Conservation (phyloP, 2,888 invertebrate species). For the Choreutis nemorana region DNA sequence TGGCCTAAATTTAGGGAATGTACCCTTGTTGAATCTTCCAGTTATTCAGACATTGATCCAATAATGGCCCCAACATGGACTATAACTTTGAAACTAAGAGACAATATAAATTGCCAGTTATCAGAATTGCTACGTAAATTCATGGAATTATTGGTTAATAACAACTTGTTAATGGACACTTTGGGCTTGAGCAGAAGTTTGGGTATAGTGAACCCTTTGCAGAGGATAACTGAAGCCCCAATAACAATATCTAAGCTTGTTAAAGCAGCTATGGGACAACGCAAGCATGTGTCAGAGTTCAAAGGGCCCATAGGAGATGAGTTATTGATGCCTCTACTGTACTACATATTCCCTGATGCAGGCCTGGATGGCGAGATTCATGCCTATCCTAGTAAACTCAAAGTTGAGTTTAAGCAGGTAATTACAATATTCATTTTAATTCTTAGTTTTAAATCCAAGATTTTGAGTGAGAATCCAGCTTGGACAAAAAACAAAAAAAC, state of each 20-base stretch:
- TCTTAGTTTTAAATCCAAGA: no score
- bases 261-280: constrained; percentile 59
- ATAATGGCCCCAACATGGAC: constrained; percentile 81
- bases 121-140: constrained; percentile 79
- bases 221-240: constrained; percentile 80
- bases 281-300: constrained; percentile 64
- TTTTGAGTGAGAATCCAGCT: neutral
- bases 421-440: no score
- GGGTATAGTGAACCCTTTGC: constrained; percentile 66
- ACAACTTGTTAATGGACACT: constrained; percentile 48
- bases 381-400: constrained; percentile 57
- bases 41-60: constrained; percentile 89
- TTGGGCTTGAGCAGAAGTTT: constrained; percentile 54
- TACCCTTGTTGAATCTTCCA: constrained; percentile 86
- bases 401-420: constrained; percentile 54
- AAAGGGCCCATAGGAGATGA: constrained; percentile 80
- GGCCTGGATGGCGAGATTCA: constrained; percentile 68
- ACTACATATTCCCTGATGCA: constrained; percentile 90
- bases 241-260: constrained; percentile 71
- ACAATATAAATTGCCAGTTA: constrained; percentile 78
- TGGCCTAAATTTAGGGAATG: constrained; percentile 90
- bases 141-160: constrained; percentile 69
- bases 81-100: constrained; percentile 70
- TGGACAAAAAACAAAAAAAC: neutral
- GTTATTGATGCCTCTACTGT: constrained; percentile 77